phyloP scores from a whole-genome alignment of 2,113 vertebrate species.

The Phyllopteryx taeniolatus region DNA sequence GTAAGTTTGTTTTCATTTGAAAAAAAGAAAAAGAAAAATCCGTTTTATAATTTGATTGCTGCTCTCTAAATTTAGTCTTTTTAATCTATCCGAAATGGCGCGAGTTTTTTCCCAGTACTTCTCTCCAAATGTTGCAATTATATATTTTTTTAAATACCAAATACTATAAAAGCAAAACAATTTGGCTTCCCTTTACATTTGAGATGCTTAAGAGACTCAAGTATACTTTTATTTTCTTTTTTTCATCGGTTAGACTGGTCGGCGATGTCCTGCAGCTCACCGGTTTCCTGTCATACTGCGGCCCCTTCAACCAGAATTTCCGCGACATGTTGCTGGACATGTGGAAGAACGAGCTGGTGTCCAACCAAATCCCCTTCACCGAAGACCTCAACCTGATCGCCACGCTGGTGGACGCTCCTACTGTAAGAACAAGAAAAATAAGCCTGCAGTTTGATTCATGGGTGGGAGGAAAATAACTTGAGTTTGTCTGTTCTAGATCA shows the following conservation, averaged over 20 bases:
- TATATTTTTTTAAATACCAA: not conserved
- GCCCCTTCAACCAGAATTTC: constrained; percentile 89
- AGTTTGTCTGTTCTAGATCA: constrained; percentile 50
- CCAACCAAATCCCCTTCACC: constrained; percentile 74
- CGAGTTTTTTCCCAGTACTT: too few relatives aligned
- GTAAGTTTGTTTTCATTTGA: too few relatives aligned
- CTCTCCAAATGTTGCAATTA: not conserved
- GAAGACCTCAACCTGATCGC: constrained; percentile 77
- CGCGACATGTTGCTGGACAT: constrained; percentile 79
- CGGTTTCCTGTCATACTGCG: constrained; percentile 87
- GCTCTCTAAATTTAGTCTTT: too few relatives aligned
- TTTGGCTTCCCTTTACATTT: not conserved
- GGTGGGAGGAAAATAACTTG: not conserved
- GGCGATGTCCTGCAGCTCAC: constrained; percentile 85
- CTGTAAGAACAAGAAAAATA: constrained; percentile 52
- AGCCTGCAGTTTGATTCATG: not conserved
- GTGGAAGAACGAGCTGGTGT: constrained; percentile 74
- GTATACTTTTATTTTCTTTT: not conserved
- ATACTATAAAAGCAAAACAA: not conserved
- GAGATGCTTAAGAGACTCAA: too few relatives aligned
- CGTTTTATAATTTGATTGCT: too few relatives aligned
- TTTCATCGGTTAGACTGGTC: constrained; percentile 28
- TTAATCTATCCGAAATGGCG: too few relatives aligned
- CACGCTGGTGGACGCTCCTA: constrained; percentile 81
- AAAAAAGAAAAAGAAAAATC: too few relatives aligned